phyloP scores from a whole-genome alignment of 2,113 vertebrate species.

The Alouatta palliata region DNA sequence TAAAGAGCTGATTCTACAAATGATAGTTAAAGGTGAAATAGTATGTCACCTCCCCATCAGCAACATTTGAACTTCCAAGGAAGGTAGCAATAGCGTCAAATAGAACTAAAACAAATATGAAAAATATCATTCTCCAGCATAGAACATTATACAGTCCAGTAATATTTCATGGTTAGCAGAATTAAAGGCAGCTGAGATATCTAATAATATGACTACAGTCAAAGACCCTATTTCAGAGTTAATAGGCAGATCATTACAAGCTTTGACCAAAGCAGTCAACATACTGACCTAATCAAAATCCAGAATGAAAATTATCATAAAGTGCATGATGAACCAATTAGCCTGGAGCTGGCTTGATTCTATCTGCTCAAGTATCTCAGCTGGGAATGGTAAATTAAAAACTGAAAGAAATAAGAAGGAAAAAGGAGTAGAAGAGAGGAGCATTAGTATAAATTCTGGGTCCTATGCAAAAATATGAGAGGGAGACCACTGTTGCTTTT shows the following conservation, averaged over 20 bases:
- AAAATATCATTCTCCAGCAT: constrained; percentile 59
- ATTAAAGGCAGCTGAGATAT: constrained; percentile 82
- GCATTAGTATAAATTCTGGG: constrained; percentile 44
- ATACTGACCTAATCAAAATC: constrained; percentile 87
- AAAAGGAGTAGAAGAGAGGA: constrained; percentile 56
- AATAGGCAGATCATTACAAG: constrained; percentile 88
- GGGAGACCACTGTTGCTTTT: not conserved
- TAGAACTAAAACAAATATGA: constrained; percentile 67
- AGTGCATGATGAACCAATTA: constrained; percentile 86
- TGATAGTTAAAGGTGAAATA: not conserved
- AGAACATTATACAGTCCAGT: constrained; percentile 79
- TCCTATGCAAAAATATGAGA: constrained; percentile 12
- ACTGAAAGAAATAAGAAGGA: constrained; percentile 69
- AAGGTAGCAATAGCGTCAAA: constrained; percentile 69
- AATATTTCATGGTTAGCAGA: constrained; percentile 81
- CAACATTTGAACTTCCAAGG: not conserved
- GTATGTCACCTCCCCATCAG: not conserved
- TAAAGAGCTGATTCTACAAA: not conserved
- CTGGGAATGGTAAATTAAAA: constrained; percentile 82
- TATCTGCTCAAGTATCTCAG: constrained; percentile 84
- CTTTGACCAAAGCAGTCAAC: constrained; percentile 85
- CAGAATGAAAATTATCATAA: constrained; percentile 85
- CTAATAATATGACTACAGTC: constrained; percentile 84
- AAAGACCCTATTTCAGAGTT: constrained; percentile 85
- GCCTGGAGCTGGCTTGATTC: constrained; percentile 81